A percentile compares a stretch with the other conserved stretches of the same genome.
Evolutionary conservation across 2,888 invertebrate genomes (phyloP).

Genomic region (Antitype chi): DNA sequence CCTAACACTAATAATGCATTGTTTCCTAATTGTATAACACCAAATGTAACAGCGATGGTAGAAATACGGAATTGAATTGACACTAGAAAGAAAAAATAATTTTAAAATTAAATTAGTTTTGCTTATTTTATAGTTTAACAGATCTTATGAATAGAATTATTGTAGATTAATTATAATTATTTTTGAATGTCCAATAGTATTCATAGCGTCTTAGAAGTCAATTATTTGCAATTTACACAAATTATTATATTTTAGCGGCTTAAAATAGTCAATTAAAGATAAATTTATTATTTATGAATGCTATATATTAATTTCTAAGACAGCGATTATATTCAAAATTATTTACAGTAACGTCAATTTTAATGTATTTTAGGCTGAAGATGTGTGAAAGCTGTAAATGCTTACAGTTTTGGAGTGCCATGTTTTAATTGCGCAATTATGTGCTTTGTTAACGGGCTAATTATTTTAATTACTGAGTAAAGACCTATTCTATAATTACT

Average conservation of each 20-base stretch:
- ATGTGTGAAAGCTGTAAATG: slow-evolving; percentile 56
- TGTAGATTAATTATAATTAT: slow-evolving; percentile 55
- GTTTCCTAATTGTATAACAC: slow-evolving; percentile 51
- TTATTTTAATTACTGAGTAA: slow-evolving; percentile 47
- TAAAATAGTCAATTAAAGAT: slow-evolving; percentile 66
- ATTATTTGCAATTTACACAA: slow-evolving; percentile 66
- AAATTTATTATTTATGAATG: slow-evolving; percentile 48
- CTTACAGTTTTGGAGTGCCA: slow-evolving; percentile 59
- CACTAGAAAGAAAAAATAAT: slow-evolving; percentile 46
- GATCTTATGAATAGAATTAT: slow-evolving; percentile 62
- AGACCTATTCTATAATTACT: slow-evolving; percentile 43
- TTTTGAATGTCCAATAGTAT: slow-evolving; percentile 62
- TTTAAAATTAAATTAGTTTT: slow-evolving; percentile 37
- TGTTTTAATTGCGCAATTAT: slow-evolving; percentile 18
- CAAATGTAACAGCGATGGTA: slow-evolving; percentile 59
- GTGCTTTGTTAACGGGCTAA: slow-evolving; percentile 34
- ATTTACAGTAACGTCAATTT: slow-evolving; percentile 50
- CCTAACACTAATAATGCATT: slow-evolving; percentile 44
- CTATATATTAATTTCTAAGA: slow-evolving; percentile 44
- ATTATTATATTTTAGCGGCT: slow-evolving; percentile 62
- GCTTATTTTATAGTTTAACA: slow-evolving; percentile 53
- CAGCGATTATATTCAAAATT: slow-evolving; percentile 58
- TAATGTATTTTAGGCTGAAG: slow-evolving; percentile 32
- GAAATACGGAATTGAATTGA: slow-evolving; percentile 65
- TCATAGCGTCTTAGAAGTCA: slow-evolving; percentile 69